Conservation (phyloP, 1,140 invertebrate species). For the Nasonia vitripennis region DNA sequence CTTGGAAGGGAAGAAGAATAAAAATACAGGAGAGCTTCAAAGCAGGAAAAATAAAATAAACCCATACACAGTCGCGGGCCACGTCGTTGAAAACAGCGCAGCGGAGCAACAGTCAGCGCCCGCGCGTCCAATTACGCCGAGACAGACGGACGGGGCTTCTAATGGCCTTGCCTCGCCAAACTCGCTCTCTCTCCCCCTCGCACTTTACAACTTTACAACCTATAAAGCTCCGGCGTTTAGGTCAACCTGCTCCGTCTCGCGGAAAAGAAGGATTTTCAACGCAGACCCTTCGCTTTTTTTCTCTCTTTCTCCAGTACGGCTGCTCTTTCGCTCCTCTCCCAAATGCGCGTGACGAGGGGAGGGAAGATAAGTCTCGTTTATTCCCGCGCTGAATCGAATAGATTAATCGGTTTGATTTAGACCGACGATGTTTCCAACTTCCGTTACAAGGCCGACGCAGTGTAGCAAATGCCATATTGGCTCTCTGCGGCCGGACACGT, state of each 20-base stretch:
- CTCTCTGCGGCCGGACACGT: neutral
- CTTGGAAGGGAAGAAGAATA: neutral
- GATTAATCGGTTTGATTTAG: neutral
- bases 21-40: neutral
- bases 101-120: slow-evolving; percentile 3
- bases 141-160: slow-evolving; percentile 25
- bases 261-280: slow-evolving; percentile 12
- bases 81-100: neutral
- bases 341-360: neutral
- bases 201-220: slow-evolving; percentile 49
- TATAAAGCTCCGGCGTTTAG: slow-evolving; percentile 43
- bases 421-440: neutral
- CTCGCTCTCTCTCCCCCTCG: neutral
- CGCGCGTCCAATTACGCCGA: slow-evolving; percentile 39
- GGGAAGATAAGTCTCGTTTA: neutral
- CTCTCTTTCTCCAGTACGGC: neutral
- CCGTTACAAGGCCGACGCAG: slow-evolving; percentile 41
- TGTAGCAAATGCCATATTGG: neutral
- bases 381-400: neutral
- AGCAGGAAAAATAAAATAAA: neutral
- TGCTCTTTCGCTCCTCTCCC: slow-evolving; percentile 43
- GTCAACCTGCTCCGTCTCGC: neutral
- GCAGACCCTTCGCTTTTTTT: neutral
- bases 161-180: slow-evolving; percentile 24
- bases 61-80: no score